Evolutionary conservation across 2,797 vertebrate species (phyloP).

Genomic region (Garrulus glandarius): DNA sequence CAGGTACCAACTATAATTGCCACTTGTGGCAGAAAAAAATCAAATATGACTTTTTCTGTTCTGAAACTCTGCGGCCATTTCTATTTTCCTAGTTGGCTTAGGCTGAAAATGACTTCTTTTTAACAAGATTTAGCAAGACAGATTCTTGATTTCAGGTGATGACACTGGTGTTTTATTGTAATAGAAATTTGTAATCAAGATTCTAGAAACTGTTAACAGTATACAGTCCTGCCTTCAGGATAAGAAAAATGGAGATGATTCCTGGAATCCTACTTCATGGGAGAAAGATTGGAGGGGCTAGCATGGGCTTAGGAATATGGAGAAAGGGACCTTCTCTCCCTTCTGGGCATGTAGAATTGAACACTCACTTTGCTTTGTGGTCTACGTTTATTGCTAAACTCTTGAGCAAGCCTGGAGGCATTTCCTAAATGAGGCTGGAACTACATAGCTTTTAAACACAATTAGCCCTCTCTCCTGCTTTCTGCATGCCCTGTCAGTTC

Average conservation of each 20-base stretch:
- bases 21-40: not conserved
- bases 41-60: not conserved
- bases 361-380: not conserved
- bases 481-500: not conserved
- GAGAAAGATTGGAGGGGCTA: not conserved
- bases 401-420: not conserved
- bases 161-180: not conserved
- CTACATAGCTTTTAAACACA: not conserved
- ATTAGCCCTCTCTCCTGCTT: not conserved
- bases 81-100: not conserved
- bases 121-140: not conserved
- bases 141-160: not conserved
- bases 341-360: not conserved
- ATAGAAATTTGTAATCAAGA: not conserved
- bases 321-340: not conserved
- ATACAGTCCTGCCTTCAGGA: not conserved
- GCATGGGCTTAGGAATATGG: not conserved
- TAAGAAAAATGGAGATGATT: not conserved
- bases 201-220: not conserved
- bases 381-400: not conserved
- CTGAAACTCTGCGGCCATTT: not conserved
- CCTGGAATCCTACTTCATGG: not conserved
- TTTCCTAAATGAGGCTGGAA: not conserved
- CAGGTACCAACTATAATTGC: not conserved
- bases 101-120: not conserved